Evolutionary conservation across 2,113 vertebrate species (phyloP), one percentile per base, ranked within the genome.

Genomic region (Epinephelus cyanopodus): DNA sequence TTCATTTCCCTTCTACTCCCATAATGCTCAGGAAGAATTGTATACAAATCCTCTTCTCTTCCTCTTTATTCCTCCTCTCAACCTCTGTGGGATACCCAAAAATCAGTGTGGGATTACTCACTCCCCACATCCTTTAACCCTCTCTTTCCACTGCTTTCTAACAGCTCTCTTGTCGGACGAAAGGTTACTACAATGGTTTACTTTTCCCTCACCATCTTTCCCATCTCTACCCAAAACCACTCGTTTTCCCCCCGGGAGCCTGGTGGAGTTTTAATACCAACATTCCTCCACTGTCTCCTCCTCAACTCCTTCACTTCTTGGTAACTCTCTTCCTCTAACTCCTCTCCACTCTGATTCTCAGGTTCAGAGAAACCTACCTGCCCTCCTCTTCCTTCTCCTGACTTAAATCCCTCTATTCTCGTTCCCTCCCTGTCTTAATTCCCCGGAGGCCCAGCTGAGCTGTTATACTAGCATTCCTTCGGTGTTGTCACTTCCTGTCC

Each of bases 401-500:
- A 39, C 27, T 56, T 61, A 71, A 87, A 75, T 57, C 56, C 82
- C 53, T 18, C 29, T 52, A 45, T 19, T 52, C 29, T 81, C 33
- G 2, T 39, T 71, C 54, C 23, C 19, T 65, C 82, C 56, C 62
- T 25, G 21, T 33, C 21, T 71, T 8, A 57, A 82, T 71, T 60
- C 70, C 45, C 83, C 17, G 23, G 74, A 89, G 85, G 25, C 75
- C 79, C 17, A 21, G 74, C 47, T 12, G 23, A 77, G 81, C 33
- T 33, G 57, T 87, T 90, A 86, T 53, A 86, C 73, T 67, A 62
- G 79, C 85, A 90, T 90, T 90, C 89, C 82, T 85, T 68, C 25
- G 25, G 69, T 42, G 83, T 69, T 87, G 90, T 91, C 87, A 92
- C 90, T 90, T 91, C 83, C 85, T 79, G 73, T 83, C 73, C 27